Evolutionary conservation across 1,140 invertebrate species (phyloP).

Genomic region (Mylabris phalerata): DNA sequence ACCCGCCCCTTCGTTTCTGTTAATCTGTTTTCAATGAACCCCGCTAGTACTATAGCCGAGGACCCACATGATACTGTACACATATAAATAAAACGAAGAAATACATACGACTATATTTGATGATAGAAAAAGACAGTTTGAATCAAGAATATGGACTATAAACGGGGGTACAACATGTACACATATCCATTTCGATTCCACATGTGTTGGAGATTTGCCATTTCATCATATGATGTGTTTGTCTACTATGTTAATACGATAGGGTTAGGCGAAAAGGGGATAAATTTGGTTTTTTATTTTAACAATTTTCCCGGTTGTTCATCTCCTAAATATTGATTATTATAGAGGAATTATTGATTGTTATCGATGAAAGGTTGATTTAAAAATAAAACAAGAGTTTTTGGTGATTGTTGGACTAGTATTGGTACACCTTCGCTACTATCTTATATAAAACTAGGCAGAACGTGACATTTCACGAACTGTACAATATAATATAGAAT

Average conservation of each 20-base stretch:
- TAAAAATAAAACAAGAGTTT: no score
- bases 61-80: slow-evolving; percentile 26
- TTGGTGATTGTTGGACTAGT: no score
- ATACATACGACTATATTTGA: no score
- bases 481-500: slow-evolving; percentile 31
- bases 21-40: slow-evolving; percentile 44
- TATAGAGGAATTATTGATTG: no score
- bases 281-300: background rate
- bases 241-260: slow-evolving; percentile 5
- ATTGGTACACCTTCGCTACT: no score
- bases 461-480: slow-evolving; percentile 36
- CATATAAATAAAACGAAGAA: background rate
- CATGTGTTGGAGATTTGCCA: slow-evolving; percentile 10
- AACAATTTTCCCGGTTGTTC: no score
- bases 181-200: slow-evolving; percentile 9
- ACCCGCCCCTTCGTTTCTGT: slow-evolving; percentile 39
- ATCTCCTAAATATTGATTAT: no score
- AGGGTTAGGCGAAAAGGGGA: slow-evolving; percentile 3
- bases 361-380: no score
- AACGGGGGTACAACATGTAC: background rate
- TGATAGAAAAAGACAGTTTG: no score
- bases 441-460: slow-evolving; percentile 8
- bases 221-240: background rate
- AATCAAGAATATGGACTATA: background rate
- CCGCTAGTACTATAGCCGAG: slow-evolving; percentile 11